These are phyloP conservation scores for Engraulis encrasicolus DNA, from an alignment of 2,113 vertebrate genomes.

Conservation along the genomic window DNA sequence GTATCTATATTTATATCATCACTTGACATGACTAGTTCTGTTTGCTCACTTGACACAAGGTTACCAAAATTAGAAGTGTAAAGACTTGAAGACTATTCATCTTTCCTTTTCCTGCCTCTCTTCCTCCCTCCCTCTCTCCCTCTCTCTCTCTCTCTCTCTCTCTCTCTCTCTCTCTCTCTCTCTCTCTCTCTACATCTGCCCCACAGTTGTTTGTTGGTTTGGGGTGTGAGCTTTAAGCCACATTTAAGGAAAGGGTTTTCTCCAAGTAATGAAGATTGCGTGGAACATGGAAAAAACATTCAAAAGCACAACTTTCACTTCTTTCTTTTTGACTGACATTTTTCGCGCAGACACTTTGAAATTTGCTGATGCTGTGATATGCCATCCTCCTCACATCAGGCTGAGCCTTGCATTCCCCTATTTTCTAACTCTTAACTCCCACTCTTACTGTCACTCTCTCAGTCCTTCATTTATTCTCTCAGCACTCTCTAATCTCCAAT, in stretches of 20 bases:
- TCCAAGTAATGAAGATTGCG: background rate
- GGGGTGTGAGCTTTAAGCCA: background rate
- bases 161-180: too few species aligned
- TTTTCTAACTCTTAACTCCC: too few species aligned
- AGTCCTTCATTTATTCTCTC: background rate
- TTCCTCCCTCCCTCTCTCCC: background rate
- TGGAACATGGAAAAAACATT: background rate
- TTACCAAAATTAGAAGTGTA: background rate
- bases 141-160: background rate
- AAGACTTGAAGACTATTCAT: background rate
- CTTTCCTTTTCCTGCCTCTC: background rate
- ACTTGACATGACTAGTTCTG: background rate
- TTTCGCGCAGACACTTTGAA: background rate
- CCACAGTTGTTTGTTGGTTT: too few species aligned
- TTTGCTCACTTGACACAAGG: background rate
- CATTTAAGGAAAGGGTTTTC: background rate
- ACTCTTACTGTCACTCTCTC: background rate
- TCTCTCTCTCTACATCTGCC: too few species aligned
- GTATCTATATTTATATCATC: background rate
- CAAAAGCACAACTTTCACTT: background rate
- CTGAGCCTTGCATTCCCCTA: too few species aligned
- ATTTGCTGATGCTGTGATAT: background rate
- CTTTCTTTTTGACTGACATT: background rate
- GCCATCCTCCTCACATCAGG: background rate
- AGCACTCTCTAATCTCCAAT: background rate